Percentiles rank a stretch among this genome's conserved stretches.
phyloP scores from a whole-genome alignment of 2,113 vertebrate genomes.

The Microtus pennsylvanicus region DNA sequence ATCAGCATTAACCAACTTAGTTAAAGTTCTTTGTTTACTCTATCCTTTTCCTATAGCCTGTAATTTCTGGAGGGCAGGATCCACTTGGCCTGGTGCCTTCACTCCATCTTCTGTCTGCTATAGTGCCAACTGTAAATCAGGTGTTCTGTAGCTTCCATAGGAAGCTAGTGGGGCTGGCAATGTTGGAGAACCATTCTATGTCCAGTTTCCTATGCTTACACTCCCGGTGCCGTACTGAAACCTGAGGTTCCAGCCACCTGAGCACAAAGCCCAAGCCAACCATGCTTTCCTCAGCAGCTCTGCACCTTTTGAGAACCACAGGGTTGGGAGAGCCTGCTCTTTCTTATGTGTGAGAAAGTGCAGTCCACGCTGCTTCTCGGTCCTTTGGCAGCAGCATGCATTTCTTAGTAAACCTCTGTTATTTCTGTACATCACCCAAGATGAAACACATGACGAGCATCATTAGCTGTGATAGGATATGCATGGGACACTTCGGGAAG shows the following conservation, averaged over 20 bases:
- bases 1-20: background rate
- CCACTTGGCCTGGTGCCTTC: background rate
- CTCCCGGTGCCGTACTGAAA: background rate
- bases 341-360: background rate
- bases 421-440: background rate
- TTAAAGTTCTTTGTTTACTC: background rate
- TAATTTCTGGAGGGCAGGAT: background rate
- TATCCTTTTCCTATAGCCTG: background rate
- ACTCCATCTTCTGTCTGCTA: too few relatives aligned
- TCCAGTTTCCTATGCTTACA: background rate
- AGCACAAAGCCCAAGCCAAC: background rate
- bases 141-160: background rate
- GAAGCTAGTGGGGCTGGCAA: background rate
- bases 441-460: background rate
- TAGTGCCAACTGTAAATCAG: background rate
- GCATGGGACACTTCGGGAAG: background rate
- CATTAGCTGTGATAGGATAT: background rate
- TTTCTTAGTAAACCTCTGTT: background rate
- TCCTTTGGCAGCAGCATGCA: background rate
- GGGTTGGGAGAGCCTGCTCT: background rate
- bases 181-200: fast-evolving
- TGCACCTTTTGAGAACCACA: background rate
- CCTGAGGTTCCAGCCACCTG: background rate
- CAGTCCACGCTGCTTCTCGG: background rate
- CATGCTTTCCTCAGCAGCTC: background rate